phyloP scores from a whole-genome alignment of 2,888 invertebrate genomes.

The Protonemura montana region DNA sequence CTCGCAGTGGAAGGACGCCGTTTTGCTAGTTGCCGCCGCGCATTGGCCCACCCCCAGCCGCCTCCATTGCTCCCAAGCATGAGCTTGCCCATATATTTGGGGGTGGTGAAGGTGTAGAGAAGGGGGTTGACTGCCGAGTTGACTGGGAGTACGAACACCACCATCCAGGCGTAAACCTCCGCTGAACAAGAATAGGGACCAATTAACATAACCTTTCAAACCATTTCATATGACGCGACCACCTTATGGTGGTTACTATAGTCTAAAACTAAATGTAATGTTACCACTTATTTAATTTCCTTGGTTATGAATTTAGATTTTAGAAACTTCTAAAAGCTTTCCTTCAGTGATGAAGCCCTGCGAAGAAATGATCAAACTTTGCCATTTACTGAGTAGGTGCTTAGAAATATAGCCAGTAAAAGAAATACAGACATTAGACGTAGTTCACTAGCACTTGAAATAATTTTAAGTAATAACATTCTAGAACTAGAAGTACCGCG shows the following conservation, averaged over 20 bases:
- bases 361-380: too few relatives aligned
- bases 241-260: neutral
- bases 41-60: neutral
- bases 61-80: neutral
- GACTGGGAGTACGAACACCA: slow-evolving; percentile 72
- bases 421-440: too few relatives aligned
- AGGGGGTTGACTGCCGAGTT: slow-evolving; percentile 73
- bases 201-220: neutral
- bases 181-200: slow-evolving; percentile 57
- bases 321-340: too few relatives aligned
- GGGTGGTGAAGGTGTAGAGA: slow-evolving; percentile 73
- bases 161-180: slow-evolving; percentile 70
- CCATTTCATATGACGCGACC: neutral
- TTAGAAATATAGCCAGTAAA: too few relatives aligned
- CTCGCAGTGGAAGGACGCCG: slow-evolving; percentile 42
- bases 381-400: too few relatives aligned
- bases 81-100: slow-evolving; percentile 67
- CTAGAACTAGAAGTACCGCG: too few relatives aligned
- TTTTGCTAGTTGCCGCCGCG: neutral
- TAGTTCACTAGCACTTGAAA: too few relatives aligned
- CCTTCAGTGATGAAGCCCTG: too few relatives aligned
- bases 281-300: too few relatives aligned
- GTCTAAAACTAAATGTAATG: too few relatives aligned
- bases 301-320: too few relatives aligned
- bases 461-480: too few relatives aligned